Evolutionary conservation across 2,888 invertebrate species (phyloP).

Genomic region (Rotaria sp.): DNA sequence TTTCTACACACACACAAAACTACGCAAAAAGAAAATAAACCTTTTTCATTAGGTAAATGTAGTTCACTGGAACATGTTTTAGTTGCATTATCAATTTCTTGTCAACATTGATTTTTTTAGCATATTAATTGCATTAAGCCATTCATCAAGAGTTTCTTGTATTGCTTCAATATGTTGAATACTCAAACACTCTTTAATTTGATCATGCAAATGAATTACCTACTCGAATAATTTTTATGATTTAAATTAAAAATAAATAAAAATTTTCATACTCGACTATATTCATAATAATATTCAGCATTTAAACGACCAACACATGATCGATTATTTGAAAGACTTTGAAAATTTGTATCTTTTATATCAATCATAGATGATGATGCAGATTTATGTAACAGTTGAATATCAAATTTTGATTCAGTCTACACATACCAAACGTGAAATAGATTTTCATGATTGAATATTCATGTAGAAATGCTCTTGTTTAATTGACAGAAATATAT

Average conservation of each 20-base stretch:
- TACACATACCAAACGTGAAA: no score
- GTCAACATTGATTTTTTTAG: constrained; percentile 67
- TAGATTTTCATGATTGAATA: no score
- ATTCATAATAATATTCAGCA: constrained; percentile 72
- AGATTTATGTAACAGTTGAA: not conserved
- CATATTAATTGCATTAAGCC: constrained; percentile 69
- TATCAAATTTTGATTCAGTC: constrained; percentile 19
- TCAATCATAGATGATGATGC: not conserved
- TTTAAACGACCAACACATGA: constrained; percentile 71
- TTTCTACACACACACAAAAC: not conserved
- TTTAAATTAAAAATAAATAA: no score
- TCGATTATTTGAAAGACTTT: constrained; percentile 70
- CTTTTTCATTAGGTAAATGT: constrained; percentile 62
- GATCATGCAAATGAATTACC: constrained; percentile 13
- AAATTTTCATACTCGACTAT: constrained; percentile 59
- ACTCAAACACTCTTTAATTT: not conserved
- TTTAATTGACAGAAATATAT: no score
- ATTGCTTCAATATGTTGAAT: not conserved
- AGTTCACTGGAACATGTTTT: constrained; percentile 59
- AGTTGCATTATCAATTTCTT: constrained; percentile 65
- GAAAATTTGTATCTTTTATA: constrained; percentile 63
- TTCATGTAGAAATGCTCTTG: no score
- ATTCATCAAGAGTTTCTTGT: constrained; percentile 56
- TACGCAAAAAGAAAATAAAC: constrained; percentile 48
- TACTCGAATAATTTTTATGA: not conserved